Evolutionary conservation across 92 coral and sea anemone species (phyloP).

Genomic region (Epizoanthus fatuus): DNA sequence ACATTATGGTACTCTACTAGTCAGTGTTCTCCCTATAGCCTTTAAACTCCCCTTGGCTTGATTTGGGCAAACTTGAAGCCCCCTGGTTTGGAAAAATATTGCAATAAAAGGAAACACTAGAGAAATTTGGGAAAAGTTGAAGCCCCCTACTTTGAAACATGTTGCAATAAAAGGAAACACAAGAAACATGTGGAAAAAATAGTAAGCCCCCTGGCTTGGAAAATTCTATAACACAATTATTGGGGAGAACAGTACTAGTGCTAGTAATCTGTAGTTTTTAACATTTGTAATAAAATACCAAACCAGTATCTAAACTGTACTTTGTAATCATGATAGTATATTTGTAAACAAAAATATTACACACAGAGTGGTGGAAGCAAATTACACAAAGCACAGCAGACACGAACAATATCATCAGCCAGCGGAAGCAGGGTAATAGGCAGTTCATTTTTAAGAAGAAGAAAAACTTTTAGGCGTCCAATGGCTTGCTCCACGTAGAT

Average conservation of each 20-base stretch:
- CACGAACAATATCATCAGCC: constrained; percentile 42
- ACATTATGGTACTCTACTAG: constrained; percentile 1
- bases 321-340: constrained; percentile 10
- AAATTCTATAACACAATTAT: too few relatives aligned
- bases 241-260: constrained; percentile 12
- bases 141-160: too few relatives aligned
- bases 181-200: too few relatives aligned
- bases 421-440: constrained; percentile 43
- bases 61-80: too few relatives aligned
- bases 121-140: too few relatives aligned
- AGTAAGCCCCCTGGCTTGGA: too few relatives aligned
- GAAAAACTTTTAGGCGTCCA: constrained; percentile 59
- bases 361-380: constrained; percentile 35
- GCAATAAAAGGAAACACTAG: too few relatives aligned
- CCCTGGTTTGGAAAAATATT: too few relatives aligned
- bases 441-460: constrained; percentile 47
- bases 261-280: background rate
- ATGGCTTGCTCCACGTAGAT: constrained; percentile 56
- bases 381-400: constrained; percentile 17
- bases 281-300: constrained; percentile 5
- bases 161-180: too few relatives aligned
- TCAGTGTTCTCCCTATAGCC: too few relatives aligned
- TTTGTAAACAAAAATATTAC: constrained; percentile 20
- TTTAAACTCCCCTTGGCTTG: too few relatives aligned
- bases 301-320: constrained; percentile 18